These are phyloP conservation scores for Varanus komodoensis DNA, from an alignment of 2,113 vertebrate species.

Conservation along the genomic window DNA sequence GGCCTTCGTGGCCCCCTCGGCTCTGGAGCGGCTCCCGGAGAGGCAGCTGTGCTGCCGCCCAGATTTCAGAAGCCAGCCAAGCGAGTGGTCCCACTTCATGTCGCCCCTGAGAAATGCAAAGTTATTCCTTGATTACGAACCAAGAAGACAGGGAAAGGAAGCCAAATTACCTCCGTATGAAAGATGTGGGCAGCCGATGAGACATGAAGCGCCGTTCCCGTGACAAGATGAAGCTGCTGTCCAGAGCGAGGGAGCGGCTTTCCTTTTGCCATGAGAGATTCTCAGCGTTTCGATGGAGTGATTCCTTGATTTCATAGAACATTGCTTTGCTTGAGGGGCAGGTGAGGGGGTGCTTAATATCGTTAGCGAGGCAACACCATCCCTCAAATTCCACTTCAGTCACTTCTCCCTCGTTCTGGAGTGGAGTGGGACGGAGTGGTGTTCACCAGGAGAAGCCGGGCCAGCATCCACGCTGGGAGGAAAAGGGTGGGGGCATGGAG, in stretches of 20 bases:
- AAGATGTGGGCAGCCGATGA: constrained; percentile 1
- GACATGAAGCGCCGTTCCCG: not conserved
- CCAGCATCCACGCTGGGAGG: not conserved
- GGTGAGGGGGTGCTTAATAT: constrained; percentile 6
- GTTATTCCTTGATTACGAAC: constrained; percentile 14
- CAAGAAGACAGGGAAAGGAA: not conserved
- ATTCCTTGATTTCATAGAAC: constrained; percentile 31
- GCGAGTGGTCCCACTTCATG: not conserved
- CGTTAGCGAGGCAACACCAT: not conserved
- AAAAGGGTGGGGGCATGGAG: not conserved
- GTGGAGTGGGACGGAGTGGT: not conserved
- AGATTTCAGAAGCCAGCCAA: not conserved
- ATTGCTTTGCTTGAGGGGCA: constrained; percentile 2
- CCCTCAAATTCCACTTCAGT: not conserved
- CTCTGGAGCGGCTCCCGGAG: accelerated
- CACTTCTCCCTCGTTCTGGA: not conserved
- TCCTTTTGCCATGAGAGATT: not conserved
- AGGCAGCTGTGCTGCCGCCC: no score
- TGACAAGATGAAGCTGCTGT: constrained; percentile 2
- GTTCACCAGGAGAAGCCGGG: not conserved
- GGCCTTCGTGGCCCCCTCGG: not conserved
- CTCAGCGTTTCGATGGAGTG: constrained; percentile 1
- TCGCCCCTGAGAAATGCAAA: not conserved
- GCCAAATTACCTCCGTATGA: not conserved
- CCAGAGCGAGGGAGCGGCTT: not conserved